phyloP scores from a whole-genome alignment of 1,140 invertebrate species.

The Drosophila elegans region DNA sequence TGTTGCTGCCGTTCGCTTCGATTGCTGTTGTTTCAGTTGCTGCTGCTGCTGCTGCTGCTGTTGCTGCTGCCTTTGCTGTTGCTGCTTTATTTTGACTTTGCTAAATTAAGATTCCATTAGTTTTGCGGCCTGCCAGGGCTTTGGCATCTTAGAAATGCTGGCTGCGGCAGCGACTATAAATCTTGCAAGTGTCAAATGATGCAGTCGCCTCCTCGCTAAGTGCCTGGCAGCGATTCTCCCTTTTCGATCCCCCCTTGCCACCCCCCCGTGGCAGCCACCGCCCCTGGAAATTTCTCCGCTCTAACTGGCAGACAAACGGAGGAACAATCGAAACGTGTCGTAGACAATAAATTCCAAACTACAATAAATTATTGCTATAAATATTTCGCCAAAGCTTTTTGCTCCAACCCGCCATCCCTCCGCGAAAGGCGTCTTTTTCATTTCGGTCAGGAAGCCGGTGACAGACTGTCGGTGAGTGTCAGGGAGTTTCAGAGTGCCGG shows the following conservation, averaged over 20 bases:
- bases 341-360: slow-evolving; percentile 83
- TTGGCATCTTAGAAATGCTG: slow-evolving; percentile 81
- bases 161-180: slow-evolving; percentile 73
- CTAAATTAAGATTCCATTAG: slow-evolving; percentile 84
- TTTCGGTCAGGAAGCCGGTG: slow-evolving; percentile 27
- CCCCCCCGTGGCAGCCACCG: neutral
- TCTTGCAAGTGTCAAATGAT: slow-evolving; percentile 82
- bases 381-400: slow-evolving; percentile 77
- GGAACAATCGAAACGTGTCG: slow-evolving; percentile 81
- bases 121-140: slow-evolving; percentile 66
- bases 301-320: slow-evolving; percentile 61
- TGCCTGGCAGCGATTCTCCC: slow-evolving; percentile 62
- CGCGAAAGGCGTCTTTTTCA: slow-evolving; percentile 10
- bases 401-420: slow-evolving; percentile 11
- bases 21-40: slow-evolving; percentile 41
- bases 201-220: slow-evolving; percentile 69
- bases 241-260: slow-evolving; percentile 42
- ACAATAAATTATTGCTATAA: slow-evolving; percentile 84
- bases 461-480: slow-evolving; percentile 65
- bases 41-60: slow-evolving; percentile 23
- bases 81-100: slow-evolving; percentile 78
- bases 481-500: slow-evolving; percentile 26
- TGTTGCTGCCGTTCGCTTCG: slow-evolving; percentile 42
- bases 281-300: slow-evolving; percentile 43
- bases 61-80: slow-evolving; percentile 49